Evolutionary conservation across 1,140 invertebrate species (phyloP), one percentile per base, ranked within the genome.

Genomic region (Drosophila malerkotliana): DNA sequence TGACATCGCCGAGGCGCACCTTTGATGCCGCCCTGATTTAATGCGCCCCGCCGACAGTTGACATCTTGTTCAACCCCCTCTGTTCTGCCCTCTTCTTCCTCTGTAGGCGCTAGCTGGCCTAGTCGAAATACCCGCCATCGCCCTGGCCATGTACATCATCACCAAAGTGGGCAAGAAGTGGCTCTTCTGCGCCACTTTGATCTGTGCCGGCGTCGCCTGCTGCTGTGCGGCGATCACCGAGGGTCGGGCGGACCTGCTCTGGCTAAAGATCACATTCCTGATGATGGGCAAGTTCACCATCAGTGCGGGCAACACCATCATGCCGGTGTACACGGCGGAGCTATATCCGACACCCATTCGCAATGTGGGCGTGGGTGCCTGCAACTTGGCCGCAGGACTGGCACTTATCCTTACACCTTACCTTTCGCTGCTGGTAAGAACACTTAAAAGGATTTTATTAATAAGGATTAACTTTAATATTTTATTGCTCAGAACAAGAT

Each of bases 241-340:
- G 57, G 92, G 93, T 14, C 92, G 91, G 5, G 89, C 92, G 39
- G 89, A 93, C 12, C 88, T 93, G 49, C 91, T 93, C 18, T 94
- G 94, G 94, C 76, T 94, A 18, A 94, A 94, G 85, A 94, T 95
- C 47, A 92, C 92, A 10, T 93, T 94, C 62, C 92, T 94, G 37
- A 95, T 95, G 94, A 92, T 94, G 49, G 94, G 94, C 53, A 95
- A 95, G 91, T 95, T 96, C 76, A 94, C 94, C 3, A 94, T 95
- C 26, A 94, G 94, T 37, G 93, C 94, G 2, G 94, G 94, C 1
- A 96, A 96, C 77, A 95, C 95, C 69, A 94, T 96, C 59, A 92
- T 96, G 92, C 95, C 95, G 0, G 95, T 96, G 8, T 96, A 94
- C 76, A 96, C 95, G 2, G 95, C 95, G 1, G 95, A 96, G 90